Evolutionary conservation across 2,797 vertebrate genomes (phyloP).

Genomic region (Anabacerthia variegaticeps): DNA sequence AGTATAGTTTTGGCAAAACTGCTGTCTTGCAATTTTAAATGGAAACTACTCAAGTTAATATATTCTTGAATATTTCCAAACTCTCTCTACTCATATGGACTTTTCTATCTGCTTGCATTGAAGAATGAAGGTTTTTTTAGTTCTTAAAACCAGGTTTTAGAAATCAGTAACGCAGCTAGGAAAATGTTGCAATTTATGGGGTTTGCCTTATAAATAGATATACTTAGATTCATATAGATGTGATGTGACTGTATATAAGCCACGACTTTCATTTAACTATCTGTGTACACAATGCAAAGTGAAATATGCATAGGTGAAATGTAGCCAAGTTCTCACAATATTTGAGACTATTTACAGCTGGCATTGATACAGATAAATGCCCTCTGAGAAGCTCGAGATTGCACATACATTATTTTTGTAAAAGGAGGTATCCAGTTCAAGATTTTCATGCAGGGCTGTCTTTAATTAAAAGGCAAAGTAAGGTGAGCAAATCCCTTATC

Average conservation of each 20-base stretch:
- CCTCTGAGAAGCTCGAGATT: not conserved
- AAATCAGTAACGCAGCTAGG: not conserved
- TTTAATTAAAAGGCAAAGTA: conserved; percentile 32
- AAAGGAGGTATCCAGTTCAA: not conserved
- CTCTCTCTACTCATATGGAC: not conserved
- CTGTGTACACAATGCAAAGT: not conserved
- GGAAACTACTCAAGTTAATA: not conserved
- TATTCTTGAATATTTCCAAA: not conserved
- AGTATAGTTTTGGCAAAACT: not conserved
- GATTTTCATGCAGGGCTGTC: not conserved
- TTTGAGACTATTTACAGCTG: not conserved
- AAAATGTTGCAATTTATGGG: not conserved
- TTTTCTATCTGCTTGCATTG: not conserved
- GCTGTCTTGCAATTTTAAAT: not conserved
- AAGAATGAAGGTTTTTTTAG: not conserved
- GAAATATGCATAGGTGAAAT: not conserved
- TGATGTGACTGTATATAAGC: not conserved
- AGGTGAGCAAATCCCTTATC: conserved; percentile 40
- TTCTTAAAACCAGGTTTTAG: not conserved
- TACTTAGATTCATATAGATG: not conserved
- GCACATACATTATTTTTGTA: not conserved
- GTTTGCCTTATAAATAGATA: not conserved
- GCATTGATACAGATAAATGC: not conserved
- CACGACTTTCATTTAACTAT: not conserved
- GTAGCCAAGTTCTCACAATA: not conserved